Conservation (phyloP, 2,113 vertebrate species). For the Epinephelus fuscoguttatus region DNA sequence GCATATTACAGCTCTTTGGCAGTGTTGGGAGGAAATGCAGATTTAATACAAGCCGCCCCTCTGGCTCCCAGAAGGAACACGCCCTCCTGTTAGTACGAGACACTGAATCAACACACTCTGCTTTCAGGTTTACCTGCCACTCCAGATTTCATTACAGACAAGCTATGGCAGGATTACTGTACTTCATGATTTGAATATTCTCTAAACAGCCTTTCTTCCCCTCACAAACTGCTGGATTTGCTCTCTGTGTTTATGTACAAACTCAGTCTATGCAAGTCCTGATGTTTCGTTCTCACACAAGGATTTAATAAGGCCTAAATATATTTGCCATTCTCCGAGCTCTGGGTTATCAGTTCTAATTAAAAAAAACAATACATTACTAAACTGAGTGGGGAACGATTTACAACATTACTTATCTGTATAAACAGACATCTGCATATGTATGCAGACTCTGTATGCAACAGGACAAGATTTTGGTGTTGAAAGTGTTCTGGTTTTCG, state of each 20-base stretch:
- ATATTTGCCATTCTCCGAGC: constrained; percentile 2
- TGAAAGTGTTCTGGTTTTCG: no score
- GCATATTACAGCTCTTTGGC: constrained; percentile 50
- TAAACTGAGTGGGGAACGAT: constrained; percentile 4
- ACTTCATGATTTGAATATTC: constrained; percentile 19
- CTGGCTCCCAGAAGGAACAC: constrained; percentile 41
- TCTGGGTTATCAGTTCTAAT: constrained; percentile 24
- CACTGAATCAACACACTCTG: constrained; percentile 33
- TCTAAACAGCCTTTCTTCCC: constrained; percentile 9
- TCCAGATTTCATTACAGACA: constrained; percentile 55
- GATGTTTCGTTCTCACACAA: background rate
- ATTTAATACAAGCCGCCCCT: constrained; percentile 55
- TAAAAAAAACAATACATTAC: constrained; percentile 1
- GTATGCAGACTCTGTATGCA: no score
- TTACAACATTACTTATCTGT: constrained; percentile 16
- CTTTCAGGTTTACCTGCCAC: constrained; percentile 42
- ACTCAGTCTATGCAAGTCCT: background rate
- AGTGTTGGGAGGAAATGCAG: constrained; percentile 38
- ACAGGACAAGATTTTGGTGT: no score
- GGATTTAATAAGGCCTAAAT: constrained; percentile 8
- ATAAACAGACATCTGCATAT: no score
- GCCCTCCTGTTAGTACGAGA: constrained; percentile 35
- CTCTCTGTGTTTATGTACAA: background rate
- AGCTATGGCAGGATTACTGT: constrained; percentile 27
- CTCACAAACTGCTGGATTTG: background rate